phyloP scores from a whole-genome alignment of 2,797 vertebrate species.

The Mus minutoides region DNA sequence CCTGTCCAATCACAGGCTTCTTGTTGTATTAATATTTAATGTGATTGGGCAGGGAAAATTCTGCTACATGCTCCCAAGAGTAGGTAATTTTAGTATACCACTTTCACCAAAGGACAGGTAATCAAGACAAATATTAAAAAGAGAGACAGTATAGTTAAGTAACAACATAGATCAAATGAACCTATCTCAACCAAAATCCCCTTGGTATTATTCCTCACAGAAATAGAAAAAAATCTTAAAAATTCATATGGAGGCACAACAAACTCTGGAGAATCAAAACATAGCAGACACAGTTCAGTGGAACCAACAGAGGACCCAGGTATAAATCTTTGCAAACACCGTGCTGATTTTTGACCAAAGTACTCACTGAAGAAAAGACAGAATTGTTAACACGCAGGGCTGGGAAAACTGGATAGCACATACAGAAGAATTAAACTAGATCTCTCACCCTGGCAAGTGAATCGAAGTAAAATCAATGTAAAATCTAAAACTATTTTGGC shows the following conservation, averaged over 20 bases:
- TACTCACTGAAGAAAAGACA: not conserved
- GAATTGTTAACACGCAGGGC: not conserved
- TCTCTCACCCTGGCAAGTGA: not conserved
- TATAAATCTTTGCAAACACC: not conserved
- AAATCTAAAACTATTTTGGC: not conserved
- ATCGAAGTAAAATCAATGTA: not conserved
- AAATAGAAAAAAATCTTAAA: not conserved
- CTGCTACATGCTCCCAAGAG: no score
- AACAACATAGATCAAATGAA: not conserved
- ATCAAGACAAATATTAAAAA: not conserved
- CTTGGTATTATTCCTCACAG: not conserved
- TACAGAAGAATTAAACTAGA: not conserved
- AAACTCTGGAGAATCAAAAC: not conserved
- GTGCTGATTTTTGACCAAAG: not conserved
- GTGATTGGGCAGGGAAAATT: no score
- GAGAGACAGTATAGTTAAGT: not conserved
- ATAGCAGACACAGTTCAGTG: not conserved
- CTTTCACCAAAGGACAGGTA: not conserved
- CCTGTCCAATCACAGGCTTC: no score
- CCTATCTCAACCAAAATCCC: not conserved
- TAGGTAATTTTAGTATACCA: not conserved
- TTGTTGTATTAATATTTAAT: no score
- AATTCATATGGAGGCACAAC: not conserved
- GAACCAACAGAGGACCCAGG: not conserved
- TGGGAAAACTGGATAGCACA: not conserved